These are phyloP conservation scores for Listronotus oregonensis DNA, from an alignment of 1,140 invertebrate species.

Conservation along the genomic window DNA sequence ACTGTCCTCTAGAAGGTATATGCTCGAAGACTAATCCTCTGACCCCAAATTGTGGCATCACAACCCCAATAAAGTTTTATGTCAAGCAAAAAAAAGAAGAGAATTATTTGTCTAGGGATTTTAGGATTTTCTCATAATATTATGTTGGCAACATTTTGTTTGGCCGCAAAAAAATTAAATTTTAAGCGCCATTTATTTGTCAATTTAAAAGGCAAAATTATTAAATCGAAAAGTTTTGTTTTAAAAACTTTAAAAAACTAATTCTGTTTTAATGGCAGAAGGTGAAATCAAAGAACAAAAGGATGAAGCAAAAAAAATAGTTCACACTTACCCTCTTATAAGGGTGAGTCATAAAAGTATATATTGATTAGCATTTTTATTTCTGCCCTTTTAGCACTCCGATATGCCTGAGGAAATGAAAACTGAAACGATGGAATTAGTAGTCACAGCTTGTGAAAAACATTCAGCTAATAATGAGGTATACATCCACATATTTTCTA, in stretches of 20 bases:
- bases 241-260: too few relatives aligned
- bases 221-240: neutral
- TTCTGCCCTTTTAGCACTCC: constrained; percentile 64
- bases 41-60: too few relatives aligned
- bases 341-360: constrained; percentile 61
- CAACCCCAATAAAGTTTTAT: too few relatives aligned
- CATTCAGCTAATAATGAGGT: constrained; percentile 83
- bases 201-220: constrained; percentile 6
- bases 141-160: constrained; percentile 14
- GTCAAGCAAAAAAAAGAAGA: neutral
- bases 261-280: constrained; percentile 53
- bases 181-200: constrained; percentile 12
- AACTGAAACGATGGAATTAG: constrained; percentile 85
- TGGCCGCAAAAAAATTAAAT: constrained; percentile 14
- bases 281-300: constrained; percentile 59
- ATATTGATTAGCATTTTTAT: constrained; percentile 11
- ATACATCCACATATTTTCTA: constrained; percentile 19
- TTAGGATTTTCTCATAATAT: neutral
- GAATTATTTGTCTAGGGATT: neutral
- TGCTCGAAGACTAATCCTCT: too few relatives aligned
- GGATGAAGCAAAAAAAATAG: constrained; percentile 67
- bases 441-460: constrained; percentile 91
- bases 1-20: too few relatives aligned
- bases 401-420: constrained; percentile 93
- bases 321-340: constrained; percentile 75